These are phyloP conservation scores for Pterobdella sp. DNA, from an alignment of 2,888 invertebrate species.

Conservation along the genomic window DNA sequence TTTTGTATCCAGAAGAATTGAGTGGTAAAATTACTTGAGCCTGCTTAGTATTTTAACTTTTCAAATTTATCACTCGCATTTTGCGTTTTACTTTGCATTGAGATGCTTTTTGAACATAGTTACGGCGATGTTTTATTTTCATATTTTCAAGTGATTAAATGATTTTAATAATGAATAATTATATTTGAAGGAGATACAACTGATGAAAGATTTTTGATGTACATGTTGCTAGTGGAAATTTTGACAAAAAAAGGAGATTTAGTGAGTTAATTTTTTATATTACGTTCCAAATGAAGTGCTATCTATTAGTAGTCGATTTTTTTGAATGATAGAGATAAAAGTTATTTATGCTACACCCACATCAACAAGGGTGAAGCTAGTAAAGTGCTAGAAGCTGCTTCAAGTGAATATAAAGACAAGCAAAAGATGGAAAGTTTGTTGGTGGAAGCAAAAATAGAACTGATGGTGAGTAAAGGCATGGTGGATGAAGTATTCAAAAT, in stretches of 20 bases:
- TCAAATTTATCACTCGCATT: background rate
- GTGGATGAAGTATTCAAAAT: conserved; percentile 71
- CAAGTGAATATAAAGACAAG: conserved; percentile 59
- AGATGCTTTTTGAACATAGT: no score
- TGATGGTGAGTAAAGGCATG: conserved; percentile 71
- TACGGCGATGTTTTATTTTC: no score
- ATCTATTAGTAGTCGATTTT: background rate
- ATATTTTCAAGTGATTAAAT: no score
- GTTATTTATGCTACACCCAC: background rate
- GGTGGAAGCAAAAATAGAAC: conserved; percentile 71
- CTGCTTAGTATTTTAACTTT: no score
- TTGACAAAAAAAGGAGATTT: conserved; percentile 3
- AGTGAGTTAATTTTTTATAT: background rate
- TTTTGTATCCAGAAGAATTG: no score
- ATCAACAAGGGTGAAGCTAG: conserved; percentile 66
- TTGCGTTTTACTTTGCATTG: background rate
- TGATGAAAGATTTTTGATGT: background rate
- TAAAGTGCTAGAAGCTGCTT: conserved; percentile 66
- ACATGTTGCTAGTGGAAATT: background rate
- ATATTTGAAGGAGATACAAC: background rate
- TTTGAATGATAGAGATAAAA: no score
- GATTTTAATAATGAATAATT: background rate
- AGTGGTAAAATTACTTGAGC: no score
- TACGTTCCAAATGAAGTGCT: background rate
- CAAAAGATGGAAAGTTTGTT: conserved; percentile 75